Conservation (phyloP, 2,888 invertebrate species). For the Dasysyrphus tricinctus region DNA sequence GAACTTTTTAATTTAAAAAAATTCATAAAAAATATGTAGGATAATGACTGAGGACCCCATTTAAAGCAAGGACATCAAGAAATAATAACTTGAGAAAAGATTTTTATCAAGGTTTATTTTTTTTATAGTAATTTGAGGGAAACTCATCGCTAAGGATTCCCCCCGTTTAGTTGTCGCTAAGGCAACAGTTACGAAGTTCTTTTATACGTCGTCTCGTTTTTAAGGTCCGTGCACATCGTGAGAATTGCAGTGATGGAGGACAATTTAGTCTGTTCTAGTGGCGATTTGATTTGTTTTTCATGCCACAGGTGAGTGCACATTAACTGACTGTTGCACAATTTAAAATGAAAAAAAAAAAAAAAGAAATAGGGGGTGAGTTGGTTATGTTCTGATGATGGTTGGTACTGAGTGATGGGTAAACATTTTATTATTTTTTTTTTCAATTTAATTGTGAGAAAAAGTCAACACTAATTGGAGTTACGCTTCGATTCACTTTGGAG, state of each 20-base stretch:
- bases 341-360: conserved; percentile 12
- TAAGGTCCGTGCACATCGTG: conserved; percentile 70
- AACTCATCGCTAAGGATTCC: conserved; percentile 19
- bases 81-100: conserved; percentile 49
- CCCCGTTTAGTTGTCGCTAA: neutral
- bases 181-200: conserved; percentile 40
- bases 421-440: conserved; percentile 46
- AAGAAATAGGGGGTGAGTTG: conserved; percentile 41
- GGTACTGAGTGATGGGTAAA: conserved; percentile 43
- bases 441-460: conserved; percentile 67
- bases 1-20: conserved; percentile 52
- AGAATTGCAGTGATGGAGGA: conserved; percentile 58
- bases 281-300: conserved; percentile 71
- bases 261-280: conserved; percentile 35
- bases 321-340: conserved; percentile 66
- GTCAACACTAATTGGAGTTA: conserved; percentile 57
- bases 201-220: conserved; percentile 30
- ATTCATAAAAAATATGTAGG: neutral
- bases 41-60: conserved; percentile 17
- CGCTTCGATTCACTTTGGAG: conserved; percentile 52
- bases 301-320: conserved; percentile 71
- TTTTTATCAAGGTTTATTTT: conserved; percentile 52
- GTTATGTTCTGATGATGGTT: conserved; percentile 22
- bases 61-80: conserved; percentile 41
- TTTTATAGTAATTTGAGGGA: conserved; percentile 25